Base-by-base conservation (phyloP, 1,140 invertebrate genomes). In the Musca domestica region DNA sequence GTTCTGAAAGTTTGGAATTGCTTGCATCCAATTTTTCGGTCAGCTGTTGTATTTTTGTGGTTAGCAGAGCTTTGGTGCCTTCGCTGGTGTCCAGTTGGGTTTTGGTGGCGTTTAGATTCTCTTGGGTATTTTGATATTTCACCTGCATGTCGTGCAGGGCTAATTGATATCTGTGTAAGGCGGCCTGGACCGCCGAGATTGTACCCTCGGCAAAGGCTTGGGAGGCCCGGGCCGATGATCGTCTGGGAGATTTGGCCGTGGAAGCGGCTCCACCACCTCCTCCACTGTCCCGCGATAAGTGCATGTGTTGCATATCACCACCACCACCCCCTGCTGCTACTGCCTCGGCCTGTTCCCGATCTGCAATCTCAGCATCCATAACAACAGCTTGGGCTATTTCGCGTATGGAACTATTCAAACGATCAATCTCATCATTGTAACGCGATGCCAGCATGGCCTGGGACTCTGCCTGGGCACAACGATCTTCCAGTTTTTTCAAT, bases 201-300 rank as follows among this genome's bases (percentile, higher is more conserved):
- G 94, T 95, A 71, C 93, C 93, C 82, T 96, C 94, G 22, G 93
- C 94, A 83, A 96, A 94, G 0, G 91, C 91, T 22, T 92, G 89
- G 0, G 88, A 87, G 73, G 86, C 86, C 56, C 83, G 83, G 19
- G 86, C 77, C 3, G 83, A 80, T 30, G 85, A 84, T 67, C 89
- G 86, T 72, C 91, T 89, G 10, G 91, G 91, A 14, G 90, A 91
- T 74, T 88, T 89, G 3, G 72, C 74, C 58, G 66, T 70, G 27
- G 67, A 61, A 15, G 9, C n/a, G 65, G 4, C 51, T n/a, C n/a
- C 51, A 41, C 66, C 56, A n/a, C 71, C 69, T 10, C 72, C 74
- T 9, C 72, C 71, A 47, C 76, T 83, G 66, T 80, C 77, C 77
- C 77, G 77, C 41, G 89, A 87, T 2, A 93, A 80, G 77, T 92